Conservation (phyloP, 2,113 vertebrate species). For the Toxotes chatareus region DNA sequence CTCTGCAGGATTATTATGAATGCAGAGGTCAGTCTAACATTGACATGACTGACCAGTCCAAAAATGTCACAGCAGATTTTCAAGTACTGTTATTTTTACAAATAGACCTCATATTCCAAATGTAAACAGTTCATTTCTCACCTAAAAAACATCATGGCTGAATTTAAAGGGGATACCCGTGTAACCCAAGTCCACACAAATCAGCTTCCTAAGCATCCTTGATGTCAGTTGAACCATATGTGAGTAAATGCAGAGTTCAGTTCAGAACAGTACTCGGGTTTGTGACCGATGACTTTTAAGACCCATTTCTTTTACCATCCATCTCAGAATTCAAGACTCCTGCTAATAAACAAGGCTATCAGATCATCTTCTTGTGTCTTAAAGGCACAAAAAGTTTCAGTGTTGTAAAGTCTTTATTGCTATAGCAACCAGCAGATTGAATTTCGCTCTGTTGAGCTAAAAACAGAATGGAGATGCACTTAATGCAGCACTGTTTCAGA, state of each 20-base stretch:
- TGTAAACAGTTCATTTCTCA: too few species aligned
- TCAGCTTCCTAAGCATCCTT: not conserved
- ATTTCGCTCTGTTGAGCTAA: conserved; percentile 42
- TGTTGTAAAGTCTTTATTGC: conserved; percentile 41
- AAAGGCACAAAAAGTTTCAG: conserved; percentile 32
- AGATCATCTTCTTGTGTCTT: conserved; percentile 18
- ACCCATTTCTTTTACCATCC: not conserved
- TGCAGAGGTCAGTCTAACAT: too few species aligned
- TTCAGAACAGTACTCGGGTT: not conserved
- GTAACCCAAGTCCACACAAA: not conserved
- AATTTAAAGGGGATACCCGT: not conserved
- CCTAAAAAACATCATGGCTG: too few species aligned
- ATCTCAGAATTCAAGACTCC: conserved; percentile 28
- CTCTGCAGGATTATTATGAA: too few species aligned
- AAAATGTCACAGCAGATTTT: too few species aligned
- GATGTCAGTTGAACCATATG: not conserved
- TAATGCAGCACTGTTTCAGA: conserved; percentile 50
- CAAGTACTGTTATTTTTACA: too few species aligned
- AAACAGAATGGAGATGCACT: conserved; percentile 51
- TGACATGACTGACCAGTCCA: too few species aligned
- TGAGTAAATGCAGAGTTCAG: not conserved
- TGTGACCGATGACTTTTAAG: too few species aligned
- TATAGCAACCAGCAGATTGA: conserved; percentile 51
- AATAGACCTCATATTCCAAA: too few species aligned
- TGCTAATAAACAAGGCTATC: not conserved